Evolutionary conservation across 2,888 invertebrate genomes (phyloP), one percentile per base, ranked within the genome.

Genomic region (Ariolimax columbianus): DNA sequence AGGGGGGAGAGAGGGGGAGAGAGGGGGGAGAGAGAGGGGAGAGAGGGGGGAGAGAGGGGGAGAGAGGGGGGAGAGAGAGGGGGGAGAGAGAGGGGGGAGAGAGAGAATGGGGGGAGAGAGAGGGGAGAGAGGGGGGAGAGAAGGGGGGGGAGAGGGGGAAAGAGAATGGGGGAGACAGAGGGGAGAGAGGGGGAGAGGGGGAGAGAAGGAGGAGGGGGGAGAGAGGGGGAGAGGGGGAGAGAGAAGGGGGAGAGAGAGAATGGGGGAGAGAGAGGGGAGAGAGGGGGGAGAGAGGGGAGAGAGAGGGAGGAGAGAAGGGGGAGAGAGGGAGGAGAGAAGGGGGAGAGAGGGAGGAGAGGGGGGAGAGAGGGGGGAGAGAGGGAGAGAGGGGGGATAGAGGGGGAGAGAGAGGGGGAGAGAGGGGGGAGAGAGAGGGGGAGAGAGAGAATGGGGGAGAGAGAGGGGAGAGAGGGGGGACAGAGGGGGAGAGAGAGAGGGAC

Each of bases 271-370:
- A 59, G 36, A 59, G 59, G 55, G 55, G 59, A 55, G 59, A 59
- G 59, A 59, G 55, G 59, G 59, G 78, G 55, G 78, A 78, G 78
- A 59, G 78, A 78, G 78, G 36, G 66, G 38, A n/a, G 14, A 14
- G 40, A 23, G 80, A n/a, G 26, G 26, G 38, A 38, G 43, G n/a
- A 66, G 4, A 66, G 30, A 66, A 36, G 68, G 3, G 66, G 19
- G 80, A 30, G 36, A 30, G 51, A 55, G 78, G 47, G n/a, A 23
- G 26, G n/a, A 23, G 51, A 33, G 17, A 30, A 55, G 30, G 30
- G 33, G 38, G n/a, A 66, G 80, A 36, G 19, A 66, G 80, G 59
- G 19, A 43, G 43, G 59, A 33, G 59, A 59, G 36, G 26, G 30
- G 59, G 23, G 30, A 55, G 30, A 33, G 78, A 55, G 3, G 55